Evolutionary conservation across 2,888 invertebrate genomes (phyloP), one percentile per base, ranked within the genome.

Genomic region (Hyalella azteca): DNA sequence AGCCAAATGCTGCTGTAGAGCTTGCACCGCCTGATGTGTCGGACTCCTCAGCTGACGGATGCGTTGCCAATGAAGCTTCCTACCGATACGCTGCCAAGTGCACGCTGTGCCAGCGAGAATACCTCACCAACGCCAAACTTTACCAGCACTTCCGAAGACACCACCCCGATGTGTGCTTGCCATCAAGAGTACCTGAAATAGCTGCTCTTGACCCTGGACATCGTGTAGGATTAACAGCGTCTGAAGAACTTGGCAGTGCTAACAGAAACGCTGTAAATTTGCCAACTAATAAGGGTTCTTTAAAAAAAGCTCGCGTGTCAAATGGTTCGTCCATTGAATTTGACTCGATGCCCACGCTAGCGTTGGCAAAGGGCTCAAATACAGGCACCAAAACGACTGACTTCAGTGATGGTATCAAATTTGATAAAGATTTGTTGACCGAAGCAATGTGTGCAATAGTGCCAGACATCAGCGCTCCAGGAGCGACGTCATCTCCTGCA

Each of bases 101-200:
- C 87, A 90, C 91, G 80, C 93, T 92, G 90, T 96, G 96, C 87
- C 94, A 94, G 87, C 93, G 94, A 85, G 95, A 96, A 88, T 96
- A 95, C 88, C 93, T 93, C 36, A 93, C 94, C 86, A 92, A 93
- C 86, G 91, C 91, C 36, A 90, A 90, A 86, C 87, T 90, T n/a
- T 86, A 89, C 81, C 90, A 90, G 85, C 90, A 90, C 86, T 89
- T 89, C 85, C 86, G 90, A 5, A 89, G 89, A 85, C 88, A 89
- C 77, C 90, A 90, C 85, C 78, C 13, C 4, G 49, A 29, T 11
- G n/a, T n/a, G 26, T 29, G 11, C n/a, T 22, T 22, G 60, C 11
- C 13, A 9, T 11, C 11, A 9, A 11, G 60, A 60, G 60, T 22
- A 60, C 11, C 26, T 29, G 11, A n/a, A 60, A n/a, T n/a, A n/a